phyloP scores from a whole-genome alignment of 2,113 vertebrate species.

The Archilochus colubris region DNA sequence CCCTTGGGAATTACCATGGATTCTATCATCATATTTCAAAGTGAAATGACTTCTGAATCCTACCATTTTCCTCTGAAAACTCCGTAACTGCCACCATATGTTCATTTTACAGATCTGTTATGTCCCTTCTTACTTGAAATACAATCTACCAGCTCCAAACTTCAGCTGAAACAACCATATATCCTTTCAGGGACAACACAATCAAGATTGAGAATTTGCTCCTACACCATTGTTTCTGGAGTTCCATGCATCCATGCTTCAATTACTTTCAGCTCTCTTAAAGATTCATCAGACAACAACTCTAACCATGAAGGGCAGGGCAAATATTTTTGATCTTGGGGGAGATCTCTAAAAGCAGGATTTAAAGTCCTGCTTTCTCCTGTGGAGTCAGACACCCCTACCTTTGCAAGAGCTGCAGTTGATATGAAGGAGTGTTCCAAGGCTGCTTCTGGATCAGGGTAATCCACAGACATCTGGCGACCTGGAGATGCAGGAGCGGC shows the following conservation, averaged over 20 bases:
- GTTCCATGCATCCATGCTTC: not conserved
- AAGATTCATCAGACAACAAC: not conserved
- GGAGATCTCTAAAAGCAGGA: not conserved
- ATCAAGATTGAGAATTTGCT: not conserved
- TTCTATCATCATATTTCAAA: not conserved
- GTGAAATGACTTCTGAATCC: slow-evolving; percentile 7
- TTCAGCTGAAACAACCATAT: not conserved
- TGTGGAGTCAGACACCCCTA: slow-evolving; percentile 49
- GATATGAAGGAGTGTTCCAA: slow-evolving; percentile 67
- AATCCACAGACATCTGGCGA: slow-evolving; percentile 92
- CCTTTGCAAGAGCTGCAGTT: slow-evolving; percentile 79
- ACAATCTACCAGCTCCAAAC: not conserved
- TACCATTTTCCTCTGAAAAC: not conserved
- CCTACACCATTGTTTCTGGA: not conserved
- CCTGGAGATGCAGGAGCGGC: slow-evolving; percentile 80
- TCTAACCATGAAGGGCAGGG: not conserved
- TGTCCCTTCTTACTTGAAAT: not conserved
- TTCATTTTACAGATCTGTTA: not conserved
- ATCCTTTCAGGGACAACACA: not conserved
- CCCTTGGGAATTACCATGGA: not conserved
- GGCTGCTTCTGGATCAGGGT: slow-evolving; percentile 79
- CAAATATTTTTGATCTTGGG: not conserved
- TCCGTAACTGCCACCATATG: not conserved
- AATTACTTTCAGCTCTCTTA: not conserved
- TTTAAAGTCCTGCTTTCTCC: not conserved